Evolutionary conservation across 1,140 invertebrate genomes (phyloP).

Genomic region (Drosophila lacertosa): DNA sequence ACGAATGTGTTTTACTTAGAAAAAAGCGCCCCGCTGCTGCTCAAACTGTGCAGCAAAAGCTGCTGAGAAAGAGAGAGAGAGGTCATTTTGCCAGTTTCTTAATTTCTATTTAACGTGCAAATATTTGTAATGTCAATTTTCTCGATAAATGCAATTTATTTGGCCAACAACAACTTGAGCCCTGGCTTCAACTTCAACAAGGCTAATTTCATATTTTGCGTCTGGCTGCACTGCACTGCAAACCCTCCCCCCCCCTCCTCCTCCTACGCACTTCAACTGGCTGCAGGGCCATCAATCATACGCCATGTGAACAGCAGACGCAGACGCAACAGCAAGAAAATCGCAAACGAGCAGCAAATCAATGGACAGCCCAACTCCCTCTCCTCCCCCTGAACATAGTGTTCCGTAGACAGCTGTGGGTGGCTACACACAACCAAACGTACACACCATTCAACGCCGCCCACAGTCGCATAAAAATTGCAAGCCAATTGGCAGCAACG

Average conservation of each 20-base stretch:
- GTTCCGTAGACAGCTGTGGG: constrained; percentile 20
- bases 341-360: constrained; percentile 52
- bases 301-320: constrained; percentile 72
- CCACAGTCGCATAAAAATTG: constrained; percentile 53
- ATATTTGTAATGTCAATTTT: constrained; percentile 72
- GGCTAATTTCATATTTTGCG: constrained; percentile 68
- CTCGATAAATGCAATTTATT: constrained; percentile 69
- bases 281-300: constrained; percentile 77
- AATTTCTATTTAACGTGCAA: constrained; percentile 75
- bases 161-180: constrained; percentile 8
- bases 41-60: constrained; percentile 40
- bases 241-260: neutral
- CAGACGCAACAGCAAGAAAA: constrained; percentile 31
- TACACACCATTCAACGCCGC: constrained; percentile 23
- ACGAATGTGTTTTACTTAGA: neutral
- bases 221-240: constrained; percentile 18
- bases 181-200: constrained; percentile 16
- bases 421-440: constrained; percentile 24
- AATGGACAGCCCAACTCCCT: constrained; percentile 32
- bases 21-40: neutral
- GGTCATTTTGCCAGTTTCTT: constrained; percentile 23
- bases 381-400: constrained; percentile 13
- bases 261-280: constrained; percentile 10
- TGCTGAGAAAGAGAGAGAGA: constrained; percentile 10
- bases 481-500: constrained; percentile 62